These are phyloP conservation scores for Heteromurus nitidus DNA, from an alignment of 2,888 invertebrate genomes.

Conservation along the genomic window DNA sequence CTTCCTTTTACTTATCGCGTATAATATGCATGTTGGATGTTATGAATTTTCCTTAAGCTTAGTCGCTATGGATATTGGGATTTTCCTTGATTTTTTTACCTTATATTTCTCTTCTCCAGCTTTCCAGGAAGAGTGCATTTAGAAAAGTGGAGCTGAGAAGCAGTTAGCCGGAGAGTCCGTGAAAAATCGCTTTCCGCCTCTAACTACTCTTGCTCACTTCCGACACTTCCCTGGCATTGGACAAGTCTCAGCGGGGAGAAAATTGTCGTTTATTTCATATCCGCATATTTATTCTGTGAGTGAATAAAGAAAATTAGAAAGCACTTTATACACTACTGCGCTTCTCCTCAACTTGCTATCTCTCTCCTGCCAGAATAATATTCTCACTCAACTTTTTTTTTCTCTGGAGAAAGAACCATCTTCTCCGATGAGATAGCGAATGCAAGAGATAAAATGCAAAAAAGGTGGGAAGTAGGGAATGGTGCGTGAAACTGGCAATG, in stretches of 20 bases:
- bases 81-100: not conserved
- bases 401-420: too few species aligned
- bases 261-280: constrained; percentile 9
- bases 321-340: too few species aligned
- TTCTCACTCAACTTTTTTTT: too few species aligned
- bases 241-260: not conserved
- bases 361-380: too few species aligned
- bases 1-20: too few species aligned
- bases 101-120: not conserved
- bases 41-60: constrained; percentile 51
- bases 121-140: not conserved
- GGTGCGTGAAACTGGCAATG: too few species aligned
- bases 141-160: not conserved
- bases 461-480: too few species aligned
- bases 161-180: not conserved
- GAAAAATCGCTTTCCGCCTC: not conserved
- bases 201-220: not conserved
- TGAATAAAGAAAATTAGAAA: too few species aligned
- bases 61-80: constrained; percentile 58
- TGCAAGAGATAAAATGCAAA: too few species aligned
- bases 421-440: too few species aligned
- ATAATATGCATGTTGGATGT: too few species aligned
- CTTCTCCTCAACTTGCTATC: too few species aligned
- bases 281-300: not conserved
- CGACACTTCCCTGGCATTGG: not conserved